Percentiles rank a stretch among this genome's conserved stretches.
These are phyloP conservation scores for Notodonta ziczac DNA, from an alignment of 2,888 invertebrate species.

Conservation along the genomic window DNA sequence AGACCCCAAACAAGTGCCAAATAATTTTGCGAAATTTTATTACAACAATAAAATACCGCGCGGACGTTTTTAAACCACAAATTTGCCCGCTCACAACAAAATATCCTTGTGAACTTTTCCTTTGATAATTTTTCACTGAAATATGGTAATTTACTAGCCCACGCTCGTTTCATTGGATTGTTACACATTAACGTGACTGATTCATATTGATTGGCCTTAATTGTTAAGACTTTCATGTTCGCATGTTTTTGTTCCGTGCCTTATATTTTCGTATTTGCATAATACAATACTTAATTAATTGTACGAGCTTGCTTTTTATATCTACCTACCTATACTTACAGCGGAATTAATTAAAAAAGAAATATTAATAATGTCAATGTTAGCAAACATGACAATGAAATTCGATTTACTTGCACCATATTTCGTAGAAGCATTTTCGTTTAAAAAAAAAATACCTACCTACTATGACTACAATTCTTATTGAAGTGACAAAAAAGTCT, in stretches of 20 bases:
- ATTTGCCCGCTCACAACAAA: slow-evolving; percentile 62
- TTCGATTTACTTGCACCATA: too few relatives aligned
- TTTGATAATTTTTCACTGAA: slow-evolving; percentile 43
- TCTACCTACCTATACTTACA: too few relatives aligned
- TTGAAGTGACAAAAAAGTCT: too few relatives aligned
- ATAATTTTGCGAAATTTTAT: slow-evolving; percentile 69
- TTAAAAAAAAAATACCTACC: too few relatives aligned
- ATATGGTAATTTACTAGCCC: slow-evolving; percentile 36
- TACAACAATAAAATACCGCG: slow-evolving; percentile 66
- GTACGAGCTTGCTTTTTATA: neutral
- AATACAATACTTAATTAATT: neutral
- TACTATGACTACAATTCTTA: too few relatives aligned
- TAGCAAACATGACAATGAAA: neutral
- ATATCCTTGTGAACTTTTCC: slow-evolving; percentile 58
- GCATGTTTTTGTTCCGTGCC: too few relatives aligned
- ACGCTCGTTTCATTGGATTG: slow-evolving; percentile 1
- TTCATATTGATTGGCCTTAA: slow-evolving; percentile 3
- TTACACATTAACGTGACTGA: slow-evolving; percentile 5
- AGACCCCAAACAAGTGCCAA: slow-evolving; percentile 56
- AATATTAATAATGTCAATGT: too few relatives aligned
- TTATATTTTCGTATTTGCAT: neutral
- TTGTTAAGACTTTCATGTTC: slow-evolving; percentile 1
- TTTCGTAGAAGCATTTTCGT: too few relatives aligned
- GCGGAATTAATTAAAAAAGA: too few relatives aligned
- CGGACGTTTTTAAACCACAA: slow-evolving; percentile 63